phyloP scores from a whole-genome alignment of 2,888 invertebrate genomes.

The Phalera bucephala region DNA sequence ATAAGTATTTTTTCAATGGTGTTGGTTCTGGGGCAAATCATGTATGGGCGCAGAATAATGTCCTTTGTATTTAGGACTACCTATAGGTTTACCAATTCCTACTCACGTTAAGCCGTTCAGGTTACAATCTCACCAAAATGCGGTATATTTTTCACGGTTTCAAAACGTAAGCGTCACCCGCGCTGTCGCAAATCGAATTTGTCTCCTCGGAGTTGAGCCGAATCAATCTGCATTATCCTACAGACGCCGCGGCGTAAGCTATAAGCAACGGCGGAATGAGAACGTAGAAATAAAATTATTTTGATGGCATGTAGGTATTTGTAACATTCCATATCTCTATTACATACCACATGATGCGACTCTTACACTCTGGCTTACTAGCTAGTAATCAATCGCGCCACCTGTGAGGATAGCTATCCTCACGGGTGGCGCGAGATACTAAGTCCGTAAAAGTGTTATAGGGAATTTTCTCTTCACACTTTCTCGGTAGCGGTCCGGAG shows the following conservation, averaged over 20 bases:
- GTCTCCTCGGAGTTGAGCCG: conserved; percentile 67
- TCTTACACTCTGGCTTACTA: too few relatives aligned
- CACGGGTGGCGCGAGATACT: too few relatives aligned
- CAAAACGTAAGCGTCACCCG: conserved; percentile 45
- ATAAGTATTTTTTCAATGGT: too few relatives aligned
- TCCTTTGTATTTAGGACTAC: too few relatives aligned
- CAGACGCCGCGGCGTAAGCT: conserved; percentile 30
- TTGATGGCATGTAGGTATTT: too few relatives aligned
- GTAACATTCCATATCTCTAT: neutral
- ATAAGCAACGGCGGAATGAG: conserved; percentile 3
- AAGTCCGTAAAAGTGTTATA: conserved; percentile 3
- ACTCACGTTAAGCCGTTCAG: neutral
- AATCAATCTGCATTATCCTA: conserved; percentile 78
- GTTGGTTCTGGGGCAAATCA: too few relatives aligned
- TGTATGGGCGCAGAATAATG: too few relatives aligned
- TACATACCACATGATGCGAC: neutral
- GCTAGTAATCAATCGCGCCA: neutral
- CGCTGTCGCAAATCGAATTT: conserved; percentile 72
- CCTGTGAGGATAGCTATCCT: conserved; percentile 1
- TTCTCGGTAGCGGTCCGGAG: too few relatives aligned
- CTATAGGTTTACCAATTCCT: too few relatives aligned
- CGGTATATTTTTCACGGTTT: conserved; percentile 53
- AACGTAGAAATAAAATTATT: too few relatives aligned
- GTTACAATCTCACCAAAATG: neutral
- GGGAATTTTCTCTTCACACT: too few relatives aligned